phyloP scores from a whole-genome alignment of 2,113 vertebrate species.

The Formicarius rufipectus region DNA sequence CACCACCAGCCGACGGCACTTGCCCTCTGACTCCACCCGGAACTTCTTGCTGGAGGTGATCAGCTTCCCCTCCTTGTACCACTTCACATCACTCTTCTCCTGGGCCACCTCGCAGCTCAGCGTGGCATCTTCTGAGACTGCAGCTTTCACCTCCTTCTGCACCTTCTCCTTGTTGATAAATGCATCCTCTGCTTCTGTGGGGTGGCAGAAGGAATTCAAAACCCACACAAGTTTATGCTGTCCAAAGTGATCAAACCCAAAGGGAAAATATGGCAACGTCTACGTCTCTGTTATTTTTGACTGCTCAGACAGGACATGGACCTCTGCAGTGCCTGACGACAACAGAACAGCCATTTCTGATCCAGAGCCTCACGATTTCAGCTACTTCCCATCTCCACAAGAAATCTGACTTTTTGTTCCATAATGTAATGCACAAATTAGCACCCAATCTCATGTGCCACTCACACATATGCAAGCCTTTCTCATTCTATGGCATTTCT shows the following conservation, averaged over 20 bases:
- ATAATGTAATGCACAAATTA: background rate
- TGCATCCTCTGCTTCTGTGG: background rate
- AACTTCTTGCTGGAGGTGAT: slow-evolving; percentile 72
- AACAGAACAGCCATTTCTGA: background rate
- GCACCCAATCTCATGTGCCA: background rate
- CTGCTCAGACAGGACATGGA: background rate
- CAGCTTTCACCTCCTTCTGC: slow-evolving; percentile 73
- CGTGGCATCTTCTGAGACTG: slow-evolving; percentile 55
- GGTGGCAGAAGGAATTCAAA: background rate
- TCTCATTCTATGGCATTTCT: background rate
- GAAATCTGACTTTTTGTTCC: background rate
- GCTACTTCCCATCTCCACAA: background rate
- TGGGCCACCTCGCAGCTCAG: slow-evolving; percentile 79
- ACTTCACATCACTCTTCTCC: slow-evolving; percentile 78
- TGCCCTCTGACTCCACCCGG: slow-evolving; percentile 72
- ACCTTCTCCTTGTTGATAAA: slow-evolving; percentile 28
- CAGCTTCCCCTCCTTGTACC: slow-evolving; percentile 82
- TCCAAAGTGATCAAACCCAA: background rate
- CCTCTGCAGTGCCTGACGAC: background rate
- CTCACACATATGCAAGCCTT: background rate
- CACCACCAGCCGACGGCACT: slow-evolving; percentile 72
- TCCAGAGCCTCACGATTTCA: fast-evolving
- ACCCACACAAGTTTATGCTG: fast-evolving
- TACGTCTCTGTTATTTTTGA: background rate
- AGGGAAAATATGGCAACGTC: fast-evolving